Conservation (phyloP, 2,888 invertebrate genomes). For the Helicoverpa assulta region DNA sequence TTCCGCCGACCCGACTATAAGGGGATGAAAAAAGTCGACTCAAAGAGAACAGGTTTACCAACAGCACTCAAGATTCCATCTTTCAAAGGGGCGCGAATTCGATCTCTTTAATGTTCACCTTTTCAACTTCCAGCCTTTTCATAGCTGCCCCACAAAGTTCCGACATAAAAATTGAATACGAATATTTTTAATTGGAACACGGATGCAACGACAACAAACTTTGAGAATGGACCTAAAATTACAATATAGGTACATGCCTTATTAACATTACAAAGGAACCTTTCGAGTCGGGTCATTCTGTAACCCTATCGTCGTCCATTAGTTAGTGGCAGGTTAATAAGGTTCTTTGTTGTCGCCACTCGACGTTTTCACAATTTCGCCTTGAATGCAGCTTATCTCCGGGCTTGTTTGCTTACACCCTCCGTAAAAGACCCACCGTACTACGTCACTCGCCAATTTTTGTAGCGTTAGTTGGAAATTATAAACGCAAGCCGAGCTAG, state of each 20-base stretch:
- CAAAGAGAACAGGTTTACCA: slow-evolving; percentile 76
- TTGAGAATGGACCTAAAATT: slow-evolving; percentile 73
- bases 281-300: slow-evolving; percentile 73
- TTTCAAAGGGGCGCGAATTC: slow-evolving; percentile 78
- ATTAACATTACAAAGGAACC: slow-evolving; percentile 80
- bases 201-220: slow-evolving; percentile 53
- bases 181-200: slow-evolving; percentile 62
- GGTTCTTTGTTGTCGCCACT: slow-evolving; percentile 83
- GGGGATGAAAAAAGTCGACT: slow-evolving; percentile 77
- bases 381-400: slow-evolving; percentile 87
- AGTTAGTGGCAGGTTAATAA: slow-evolving; percentile 87
- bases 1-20: slow-evolving; percentile 71
- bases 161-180: slow-evolving; percentile 51
- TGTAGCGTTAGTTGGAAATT: slow-evolving; percentile 82
- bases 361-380: slow-evolving; percentile 84
- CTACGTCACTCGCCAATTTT: slow-evolving; percentile 77
- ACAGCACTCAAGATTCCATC: slow-evolving; percentile 77
- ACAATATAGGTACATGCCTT: slow-evolving; percentile 67
- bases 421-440: slow-evolving; percentile 74
- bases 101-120: slow-evolving; percentile 74
- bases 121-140: slow-evolving; percentile 57
- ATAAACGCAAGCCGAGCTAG: slow-evolving; percentile 72
- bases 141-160: slow-evolving; percentile 46
- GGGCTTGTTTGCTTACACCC: slow-evolving; percentile 81
- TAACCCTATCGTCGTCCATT: slow-evolving; percentile 85